Conservation (phyloP, 2,888 invertebrate species). For the Chirona hameri region DNA sequence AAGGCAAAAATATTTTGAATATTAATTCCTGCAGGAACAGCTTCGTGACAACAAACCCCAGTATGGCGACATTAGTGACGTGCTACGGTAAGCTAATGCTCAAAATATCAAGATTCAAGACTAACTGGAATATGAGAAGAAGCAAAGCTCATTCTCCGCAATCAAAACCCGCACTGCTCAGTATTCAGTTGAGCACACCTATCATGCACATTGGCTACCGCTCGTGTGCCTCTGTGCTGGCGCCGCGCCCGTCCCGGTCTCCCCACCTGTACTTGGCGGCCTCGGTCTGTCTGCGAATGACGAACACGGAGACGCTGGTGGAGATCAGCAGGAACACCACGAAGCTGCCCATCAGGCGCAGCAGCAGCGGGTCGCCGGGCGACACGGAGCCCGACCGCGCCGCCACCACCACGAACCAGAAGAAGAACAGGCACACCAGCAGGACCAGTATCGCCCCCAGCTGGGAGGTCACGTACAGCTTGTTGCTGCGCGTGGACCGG, state of each 20-base stretch:
- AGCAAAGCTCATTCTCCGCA: no score
- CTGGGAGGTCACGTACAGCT: not conserved
- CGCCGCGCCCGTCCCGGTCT: not conserved
- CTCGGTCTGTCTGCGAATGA: not conserved
- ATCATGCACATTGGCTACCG: no score
- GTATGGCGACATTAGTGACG: no score
- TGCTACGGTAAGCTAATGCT: no score
- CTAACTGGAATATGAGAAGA: no score
- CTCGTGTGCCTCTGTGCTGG: no score
- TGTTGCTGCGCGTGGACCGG: not conserved
- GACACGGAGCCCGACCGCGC: not conserved
- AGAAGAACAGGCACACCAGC: not conserved
- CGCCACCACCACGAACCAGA: constrained; percentile 8
- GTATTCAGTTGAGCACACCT: no score
- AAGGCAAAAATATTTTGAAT: no score
- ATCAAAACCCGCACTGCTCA: no score
- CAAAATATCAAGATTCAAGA: no score
- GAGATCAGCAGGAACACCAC: not conserved
- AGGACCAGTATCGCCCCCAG: not conserved
- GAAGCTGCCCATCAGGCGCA: not conserved
- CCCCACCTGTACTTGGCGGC: not conserved
- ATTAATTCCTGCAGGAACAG: no score
- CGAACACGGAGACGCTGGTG: not conserved
- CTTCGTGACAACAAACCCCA: no score
- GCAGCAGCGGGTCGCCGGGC: not conserved